Evolutionary conservation across 2,888 invertebrate species (phyloP), one percentile per base, ranked within the genome.

Genomic region (Taphrorychus bicolor): DNA sequence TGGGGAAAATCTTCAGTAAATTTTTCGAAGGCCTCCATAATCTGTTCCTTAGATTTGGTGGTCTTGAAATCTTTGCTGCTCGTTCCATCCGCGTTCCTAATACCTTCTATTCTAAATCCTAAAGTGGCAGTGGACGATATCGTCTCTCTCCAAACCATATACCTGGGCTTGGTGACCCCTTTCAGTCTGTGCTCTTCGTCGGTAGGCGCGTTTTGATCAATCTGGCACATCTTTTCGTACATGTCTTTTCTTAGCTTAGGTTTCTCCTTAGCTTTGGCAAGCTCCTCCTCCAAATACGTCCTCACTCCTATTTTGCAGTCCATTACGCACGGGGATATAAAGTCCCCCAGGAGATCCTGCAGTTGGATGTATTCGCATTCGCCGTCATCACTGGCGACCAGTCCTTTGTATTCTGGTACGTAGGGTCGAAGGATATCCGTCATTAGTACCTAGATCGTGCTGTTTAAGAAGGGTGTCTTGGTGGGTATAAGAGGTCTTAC

Each of bases 171-270:
- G 2, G 97, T 97, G 0, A 97, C 94, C 16, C 94, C 97, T 84
- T 94, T 93, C 74, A 94, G 86, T 72, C 90, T 86, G 76, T 95
- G 92, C 81, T 97, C 97, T 80, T 97, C 97, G 59, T 91, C 91
- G 23, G 91, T 92, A 2, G 97, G 97, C 0, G 97, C 97, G 72
- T 85, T 86, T 1, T 91, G 89, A 81, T 97, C 96, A 53, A 97
- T 93, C 81, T 95, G 95, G 70, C 96, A 91, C 97, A 97, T 97
- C 84, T 97, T 97, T 76, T 97, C 95, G 80, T 96, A 97, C 97
- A 97, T 96, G 80, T 97, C 97, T 90, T 94, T 93, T 84, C 93
- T 86, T 71, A 95, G 83, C 81, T 95, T 95, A 17, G 96, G 96
- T 82, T 96, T 95, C 80, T 96, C 95, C 80, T 96, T 94, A 7